These are phyloP conservation scores for Hyles lineata DNA, from an alignment of 2,888 invertebrate genomes.

Conservation along the genomic window DNA sequence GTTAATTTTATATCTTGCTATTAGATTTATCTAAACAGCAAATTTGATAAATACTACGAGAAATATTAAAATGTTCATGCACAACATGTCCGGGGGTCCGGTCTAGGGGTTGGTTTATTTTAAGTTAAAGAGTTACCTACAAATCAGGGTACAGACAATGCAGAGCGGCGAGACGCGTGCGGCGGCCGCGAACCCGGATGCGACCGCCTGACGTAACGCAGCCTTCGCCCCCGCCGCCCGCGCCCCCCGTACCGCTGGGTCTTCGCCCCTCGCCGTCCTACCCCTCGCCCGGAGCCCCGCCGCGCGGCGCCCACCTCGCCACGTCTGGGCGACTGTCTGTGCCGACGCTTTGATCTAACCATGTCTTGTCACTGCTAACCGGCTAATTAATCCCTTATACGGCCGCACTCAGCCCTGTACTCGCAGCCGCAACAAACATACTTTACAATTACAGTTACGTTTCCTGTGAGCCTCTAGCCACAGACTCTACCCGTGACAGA, in stretches of 20 bases:
- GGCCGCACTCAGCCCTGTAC: conserved; percentile 32
- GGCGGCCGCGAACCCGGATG: conserved; percentile 83
- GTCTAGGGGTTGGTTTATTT: background rate
- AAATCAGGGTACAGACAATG: conserved; percentile 47
- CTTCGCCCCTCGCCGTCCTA: conserved; percentile 41
- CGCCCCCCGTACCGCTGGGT: conserved; percentile 35
- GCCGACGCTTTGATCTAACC: conserved; percentile 41
- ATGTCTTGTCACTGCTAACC: conserved; percentile 46
- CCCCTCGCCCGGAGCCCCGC: conserved; percentile 43
- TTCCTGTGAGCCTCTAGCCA: conserved; percentile 31
- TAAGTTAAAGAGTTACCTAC: background rate
- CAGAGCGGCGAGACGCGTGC: conserved; percentile 65
- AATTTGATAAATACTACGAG: too few relatives aligned
- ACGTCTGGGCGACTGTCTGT: conserved; percentile 78
- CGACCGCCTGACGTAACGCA: conserved; percentile 77
- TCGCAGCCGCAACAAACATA: conserved; percentile 33
- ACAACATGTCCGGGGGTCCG: background rate
- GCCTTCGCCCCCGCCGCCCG: conserved; percentile 60
- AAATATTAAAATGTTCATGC: too few relatives aligned
- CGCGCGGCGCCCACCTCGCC: conserved; percentile 54
- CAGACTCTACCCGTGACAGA: conserved; percentile 30
- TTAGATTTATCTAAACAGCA: too few relatives aligned
- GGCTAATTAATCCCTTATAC: conserved; percentile 61
- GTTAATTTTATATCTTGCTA: too few relatives aligned
- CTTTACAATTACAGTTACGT: conserved; percentile 38